Base-by-base conservation (phyloP, 2,113 vertebrate genomes). In the Apodemus sylvaticus region DNA sequence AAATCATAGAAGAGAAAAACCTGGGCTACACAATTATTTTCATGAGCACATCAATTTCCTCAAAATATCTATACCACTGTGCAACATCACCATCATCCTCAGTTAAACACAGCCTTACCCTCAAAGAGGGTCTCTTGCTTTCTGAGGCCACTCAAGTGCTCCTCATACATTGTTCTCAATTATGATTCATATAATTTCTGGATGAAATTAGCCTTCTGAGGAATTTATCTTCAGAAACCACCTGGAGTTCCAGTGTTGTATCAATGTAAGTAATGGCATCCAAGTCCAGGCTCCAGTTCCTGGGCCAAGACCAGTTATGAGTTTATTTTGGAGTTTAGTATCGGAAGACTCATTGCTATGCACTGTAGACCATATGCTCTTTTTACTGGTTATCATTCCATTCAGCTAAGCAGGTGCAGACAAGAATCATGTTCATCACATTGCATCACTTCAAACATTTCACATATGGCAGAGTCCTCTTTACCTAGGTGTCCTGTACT, bases 251-350 rank as follows among this genome's bases (percentile, higher is more conserved):
- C 42, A 78, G 19, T 8, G 13, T 58, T 58, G n/a, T 9, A 10
- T 16, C 29, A 48, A 64, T 13, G 9, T 1, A 0, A 12, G 7
- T 1, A 74, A 3, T 1, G 14, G 0, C 19, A 20, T 26, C 17
- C 36, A 62, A 6, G 20, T 29, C 39, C 19, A 42, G 24, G 9
- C 29, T 55, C 14, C 12, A 8, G n/a, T 7, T 89, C 13, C 51
- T 48, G 8, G 13, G 7, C 48, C 19, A 86, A 73, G 11, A 13
- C 31, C 3, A 42, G 8, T 39, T 66, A 64, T 60, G 24, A 55
- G 5, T 58, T n/a, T 39, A 76, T 81, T 20, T 26, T 73, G 39
- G 19, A 78, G n/a, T 83, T 64, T 55, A 64, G 10, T 42, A 29
- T 19, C 68, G 16, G 34, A 51, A 48, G 9, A 62, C n/a, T 17